Conservation (phyloP, 2,797 vertebrate species). For the Amniataba percoides region DNA sequence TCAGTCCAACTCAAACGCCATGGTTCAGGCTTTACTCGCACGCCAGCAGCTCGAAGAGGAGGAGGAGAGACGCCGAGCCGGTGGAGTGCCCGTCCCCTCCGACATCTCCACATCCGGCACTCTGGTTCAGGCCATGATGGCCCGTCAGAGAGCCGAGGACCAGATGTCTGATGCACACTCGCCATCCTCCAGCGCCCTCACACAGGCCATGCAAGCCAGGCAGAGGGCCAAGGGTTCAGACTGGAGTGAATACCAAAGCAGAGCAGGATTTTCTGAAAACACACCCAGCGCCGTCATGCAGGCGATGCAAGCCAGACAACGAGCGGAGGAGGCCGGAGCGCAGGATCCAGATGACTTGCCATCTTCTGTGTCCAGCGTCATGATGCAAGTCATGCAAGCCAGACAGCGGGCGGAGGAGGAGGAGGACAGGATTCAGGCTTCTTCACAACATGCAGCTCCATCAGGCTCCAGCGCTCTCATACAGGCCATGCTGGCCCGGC, state of each 20-base stretch:
- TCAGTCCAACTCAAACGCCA: slow-evolving; percentile 70
- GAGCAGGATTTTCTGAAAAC: slow-evolving; percentile 24
- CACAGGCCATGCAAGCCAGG: slow-evolving; percentile 41
- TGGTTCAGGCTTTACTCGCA: slow-evolving; percentile 70
- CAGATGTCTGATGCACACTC: slow-evolving; percentile 13
- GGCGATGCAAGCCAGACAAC: slow-evolving; percentile 61
- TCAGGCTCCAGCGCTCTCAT: slow-evolving; percentile 79
- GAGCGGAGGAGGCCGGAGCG: slow-evolving; percentile 25
- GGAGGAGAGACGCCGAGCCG: slow-evolving; percentile 8
- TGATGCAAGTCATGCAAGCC: slow-evolving; percentile 77
- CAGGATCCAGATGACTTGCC: slow-evolving; percentile 2
- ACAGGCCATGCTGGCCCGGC: slow-evolving; percentile 84
- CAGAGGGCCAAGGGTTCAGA: slow-evolving; percentile 40
- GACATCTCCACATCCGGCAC: slow-evolving; percentile 59
- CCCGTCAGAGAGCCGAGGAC: slow-evolving; percentile 50
- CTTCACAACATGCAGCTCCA: slow-evolving; percentile 36
- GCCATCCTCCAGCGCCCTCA: slow-evolving; percentile 17
- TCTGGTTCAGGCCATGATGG: slow-evolving; percentile 62
- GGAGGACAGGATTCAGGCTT: slow-evolving; percentile 46
- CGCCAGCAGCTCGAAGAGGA: slow-evolving; percentile 67
- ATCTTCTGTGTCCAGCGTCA: slow-evolving; percentile 41
- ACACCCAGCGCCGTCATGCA: slow-evolving; percentile 27
- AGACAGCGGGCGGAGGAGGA: slow-evolving; percentile 68
- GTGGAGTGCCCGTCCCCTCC: slow-evolving; percentile 52
- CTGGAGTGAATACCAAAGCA: slow-evolving; percentile 17